A percentile compares a stretch with the other conserved stretches of the same genome.
Conservation (phyloP, 2,797 vertebrate genomes). For the Sus cebifrons region DNA sequence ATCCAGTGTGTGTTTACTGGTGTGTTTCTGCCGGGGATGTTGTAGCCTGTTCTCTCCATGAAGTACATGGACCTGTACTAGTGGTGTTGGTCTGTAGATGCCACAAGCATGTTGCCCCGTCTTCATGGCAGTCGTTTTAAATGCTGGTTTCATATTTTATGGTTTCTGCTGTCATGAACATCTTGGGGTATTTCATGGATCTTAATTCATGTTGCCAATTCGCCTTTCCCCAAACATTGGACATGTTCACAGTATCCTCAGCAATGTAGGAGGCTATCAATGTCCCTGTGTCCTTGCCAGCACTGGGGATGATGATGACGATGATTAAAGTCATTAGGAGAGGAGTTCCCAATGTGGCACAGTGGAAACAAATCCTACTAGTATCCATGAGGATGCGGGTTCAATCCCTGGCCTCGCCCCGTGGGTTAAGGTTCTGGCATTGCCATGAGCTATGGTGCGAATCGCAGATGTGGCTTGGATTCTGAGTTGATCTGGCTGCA, state of each 20-base stretch:
- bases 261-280: background rate
- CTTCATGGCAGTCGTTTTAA: constrained; percentile 12
- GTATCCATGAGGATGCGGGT: too few relatives aligned
- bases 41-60: background rate
- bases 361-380: too few relatives aligned
- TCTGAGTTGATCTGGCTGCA: too few relatives aligned
- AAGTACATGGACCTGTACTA: background rate
- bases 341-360: too few relatives aligned
- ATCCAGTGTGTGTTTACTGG: background rate
- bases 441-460: too few relatives aligned
- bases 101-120: background rate
- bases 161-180: background rate
- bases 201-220: background rate
- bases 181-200: constrained; percentile 3
- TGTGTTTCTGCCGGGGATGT: constrained; percentile 11
- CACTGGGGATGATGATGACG: background rate
- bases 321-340: background rate
- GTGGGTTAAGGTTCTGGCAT: too few relatives aligned
- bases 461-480: too few relatives aligned
- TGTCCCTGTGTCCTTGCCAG: background rate
- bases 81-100: background rate
- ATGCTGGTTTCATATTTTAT: constrained; percentile 51
- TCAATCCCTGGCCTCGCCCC: too few relatives aligned
- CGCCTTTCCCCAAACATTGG: background rate
- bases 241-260: background rate